Evolutionary conservation across 2,888 invertebrate genomes (phyloP), one percentile per base, ranked within the genome.

Genomic region (Apamea sordens): DNA sequence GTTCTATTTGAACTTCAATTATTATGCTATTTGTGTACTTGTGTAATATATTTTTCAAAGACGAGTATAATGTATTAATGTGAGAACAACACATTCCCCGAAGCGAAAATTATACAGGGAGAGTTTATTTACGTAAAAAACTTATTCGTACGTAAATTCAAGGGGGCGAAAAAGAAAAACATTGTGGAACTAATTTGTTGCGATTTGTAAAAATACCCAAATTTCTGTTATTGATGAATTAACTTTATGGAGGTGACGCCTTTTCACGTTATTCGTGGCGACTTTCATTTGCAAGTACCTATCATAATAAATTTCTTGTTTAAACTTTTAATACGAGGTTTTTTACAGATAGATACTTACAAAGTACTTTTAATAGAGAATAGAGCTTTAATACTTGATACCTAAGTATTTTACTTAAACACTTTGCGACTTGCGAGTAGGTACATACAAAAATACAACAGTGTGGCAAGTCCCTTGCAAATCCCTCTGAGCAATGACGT

Each of bases 401-500:
- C 15, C 24, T n/a, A 59, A 1, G 73, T n/a, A n/a, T 32, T 24
- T 59, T 11, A 18, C 44, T 28, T 15, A 56, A 15, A 18, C 15
- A 47, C 8, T 32, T 59, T 18, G 50, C 10, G 18, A 59, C 6
- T 67, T 67, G 18, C 8, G n/a, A 67, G 36, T n/a, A n/a, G n/a
- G n/a, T 53, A 53, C n/a, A 53, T 24, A 53, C 36, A 50, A 36
- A 24, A 13, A 8, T 11, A 24, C 24, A 28, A 36, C n/a, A 28
- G 24, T 32, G 68, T 24, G 68, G 5, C 61, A 41, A 28, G 32
- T 36, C 36, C 83, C 85, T 76, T 61, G 50, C 61, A 61, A 41
- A 76, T 7, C 63, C 11, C 53, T 53, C 64, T 50, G 83, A 85
- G 86, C 85, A 83, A 85, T 70, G 86, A 21, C 79, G 63, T 67